These are phyloP conservation scores for Rhogogaster chlorosoma DNA, from an alignment of 2,888 invertebrate genomes.

Conservation along the genomic window DNA sequence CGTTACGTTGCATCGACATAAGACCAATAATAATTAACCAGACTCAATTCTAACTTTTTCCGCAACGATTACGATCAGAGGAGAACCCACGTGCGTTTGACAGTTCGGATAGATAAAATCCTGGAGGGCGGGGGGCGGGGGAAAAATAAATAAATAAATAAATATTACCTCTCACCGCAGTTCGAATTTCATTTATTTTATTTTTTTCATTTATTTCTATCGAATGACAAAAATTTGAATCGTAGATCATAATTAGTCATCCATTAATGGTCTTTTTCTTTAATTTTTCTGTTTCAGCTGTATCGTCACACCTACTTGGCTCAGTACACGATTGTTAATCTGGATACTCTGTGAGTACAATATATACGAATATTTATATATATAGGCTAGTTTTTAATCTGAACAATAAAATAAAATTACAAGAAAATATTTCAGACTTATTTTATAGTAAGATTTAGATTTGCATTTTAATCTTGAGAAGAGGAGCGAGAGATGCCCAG, in stretches of 20 bases:
- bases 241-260: too few relatives aligned
- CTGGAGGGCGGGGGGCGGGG: neutral
- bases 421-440: constrained; percentile 72
- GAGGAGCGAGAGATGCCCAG: constrained; percentile 2
- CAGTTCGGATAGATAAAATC: neutral
- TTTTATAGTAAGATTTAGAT: constrained; percentile 69
- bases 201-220: too few relatives aligned
- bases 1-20: neutral
- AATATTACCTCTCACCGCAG: too few relatives aligned
- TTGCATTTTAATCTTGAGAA: constrained; percentile 72
- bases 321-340: constrained; percentile 85
- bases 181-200: too few relatives aligned
- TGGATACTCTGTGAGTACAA: constrained; percentile 79
- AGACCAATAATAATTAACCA: constrained; percentile 28
- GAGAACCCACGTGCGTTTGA: neutral
- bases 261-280: neutral
- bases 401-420: constrained; percentile 22
- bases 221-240: too few relatives aligned
- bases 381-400: neutral
- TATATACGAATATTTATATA: neutral
- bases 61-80: neutral
- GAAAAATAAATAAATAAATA: neutral
- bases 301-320: constrained; percentile 90
- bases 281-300: constrained; percentile 81
- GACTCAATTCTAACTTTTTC: neutral